These are phyloP conservation scores for Anoura caudifer DNA, from an alignment of 2,113 vertebrate species.

Conservation along the genomic window DNA sequence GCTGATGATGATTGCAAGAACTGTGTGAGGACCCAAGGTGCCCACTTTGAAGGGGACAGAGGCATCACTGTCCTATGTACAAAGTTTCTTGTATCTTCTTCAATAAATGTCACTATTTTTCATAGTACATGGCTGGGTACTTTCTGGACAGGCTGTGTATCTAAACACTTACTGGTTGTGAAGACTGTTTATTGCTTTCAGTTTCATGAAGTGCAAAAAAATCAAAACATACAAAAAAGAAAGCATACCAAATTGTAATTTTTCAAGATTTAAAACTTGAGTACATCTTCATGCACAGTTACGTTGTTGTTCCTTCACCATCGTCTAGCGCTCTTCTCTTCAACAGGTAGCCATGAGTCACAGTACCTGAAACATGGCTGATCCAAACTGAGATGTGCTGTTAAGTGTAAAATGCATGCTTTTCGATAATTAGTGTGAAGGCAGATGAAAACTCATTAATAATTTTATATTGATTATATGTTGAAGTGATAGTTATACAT, in stretches of 20 bases:
- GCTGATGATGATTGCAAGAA: too few relatives aligned
- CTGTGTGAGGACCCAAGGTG: too few relatives aligned
- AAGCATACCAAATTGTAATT: neutral
- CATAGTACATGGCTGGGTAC: too few relatives aligned
- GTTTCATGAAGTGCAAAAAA: neutral
- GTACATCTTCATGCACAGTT: neutral
- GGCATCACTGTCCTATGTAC: too few relatives aligned
- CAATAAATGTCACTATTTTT: too few relatives aligned
- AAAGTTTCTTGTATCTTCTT: too few relatives aligned
- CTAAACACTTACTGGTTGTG: neutral
- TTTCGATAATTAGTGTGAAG: neutral
- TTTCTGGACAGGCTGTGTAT: too few relatives aligned
- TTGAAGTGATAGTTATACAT: neutral
- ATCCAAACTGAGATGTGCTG: neutral
- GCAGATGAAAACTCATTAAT: neutral
- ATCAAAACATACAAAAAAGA: neutral
- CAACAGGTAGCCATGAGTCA: neutral
- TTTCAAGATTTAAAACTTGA: slow-evolving; percentile 1
- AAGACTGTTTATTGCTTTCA: slow-evolving; percentile 12
- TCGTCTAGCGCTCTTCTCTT: neutral
- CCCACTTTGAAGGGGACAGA: too few relatives aligned
- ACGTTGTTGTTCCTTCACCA: neutral
- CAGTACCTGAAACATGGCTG: neutral
- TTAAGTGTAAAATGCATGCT: neutral
- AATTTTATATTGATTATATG: neutral